Conservation (phyloP, 2,113 vertebrate species). For the Castor canadensis region DNA sequence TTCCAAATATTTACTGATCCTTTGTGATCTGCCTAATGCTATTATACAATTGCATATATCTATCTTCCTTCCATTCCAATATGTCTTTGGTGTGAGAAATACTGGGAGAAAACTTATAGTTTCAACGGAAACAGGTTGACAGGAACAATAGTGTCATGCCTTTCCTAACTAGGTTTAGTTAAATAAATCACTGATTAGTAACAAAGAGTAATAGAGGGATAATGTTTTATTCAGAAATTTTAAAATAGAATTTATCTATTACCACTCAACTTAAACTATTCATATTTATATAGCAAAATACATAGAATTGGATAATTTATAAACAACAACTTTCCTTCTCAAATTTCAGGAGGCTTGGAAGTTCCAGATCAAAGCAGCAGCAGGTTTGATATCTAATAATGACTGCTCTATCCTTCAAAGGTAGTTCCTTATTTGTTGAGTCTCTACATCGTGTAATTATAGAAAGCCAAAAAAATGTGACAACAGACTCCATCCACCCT, state of each 20-base stretch:
- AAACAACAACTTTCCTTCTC: too few relatives aligned
- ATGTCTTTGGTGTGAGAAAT: background rate
- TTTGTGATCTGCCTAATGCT: background rate
- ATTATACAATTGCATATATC: background rate
- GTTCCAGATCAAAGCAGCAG: too few relatives aligned
- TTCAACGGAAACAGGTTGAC: too few relatives aligned
- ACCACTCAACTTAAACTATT: background rate
- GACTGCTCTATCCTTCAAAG: too few relatives aligned
- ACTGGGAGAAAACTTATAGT: background rate
- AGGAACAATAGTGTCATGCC: background rate
- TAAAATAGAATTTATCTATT: background rate
- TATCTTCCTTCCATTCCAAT: background rate
- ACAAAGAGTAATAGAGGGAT: background rate
- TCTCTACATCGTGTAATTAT: too few relatives aligned
- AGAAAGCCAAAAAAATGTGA: too few relatives aligned
- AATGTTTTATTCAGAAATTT: background rate
- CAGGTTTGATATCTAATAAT: too few relatives aligned
- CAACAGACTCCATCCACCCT: too few relatives aligned
- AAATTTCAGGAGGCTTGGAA: too few relatives aligned
- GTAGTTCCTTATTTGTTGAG: too few relatives aligned
- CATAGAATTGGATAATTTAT: too few relatives aligned
- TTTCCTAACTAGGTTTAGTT: background rate
- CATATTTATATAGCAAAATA: background rate
- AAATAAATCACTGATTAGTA: too few relatives aligned
- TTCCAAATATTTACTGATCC: background rate